Evolutionary conservation across 2,797 vertebrate genomes (phyloP).

Genomic region (Chaenodraco wilsoni): DNA sequence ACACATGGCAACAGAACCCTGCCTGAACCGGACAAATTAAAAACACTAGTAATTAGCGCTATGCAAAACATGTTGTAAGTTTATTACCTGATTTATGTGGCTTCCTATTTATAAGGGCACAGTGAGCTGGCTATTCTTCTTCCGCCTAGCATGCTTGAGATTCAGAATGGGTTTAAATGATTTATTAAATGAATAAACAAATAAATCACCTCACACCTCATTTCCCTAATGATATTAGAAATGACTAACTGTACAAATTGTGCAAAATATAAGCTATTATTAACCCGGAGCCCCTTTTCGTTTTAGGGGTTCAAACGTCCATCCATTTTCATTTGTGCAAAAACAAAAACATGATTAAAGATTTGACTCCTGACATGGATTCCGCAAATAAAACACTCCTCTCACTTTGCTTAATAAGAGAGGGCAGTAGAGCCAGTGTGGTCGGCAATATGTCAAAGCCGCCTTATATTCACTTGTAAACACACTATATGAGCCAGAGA

Average conservation of each 20-base stretch:
- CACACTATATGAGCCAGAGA: constrained; percentile 45
- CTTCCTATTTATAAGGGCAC: constrained; percentile 84
- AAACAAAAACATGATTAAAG: constrained; percentile 86
- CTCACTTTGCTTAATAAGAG: constrained; percentile 72
- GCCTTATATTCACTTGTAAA: constrained; percentile 33
- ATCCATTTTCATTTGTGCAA: constrained; percentile 84
- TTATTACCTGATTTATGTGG: constrained; percentile 88
- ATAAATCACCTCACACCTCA: constrained; percentile 86
- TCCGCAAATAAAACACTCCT: constrained; percentile 80
- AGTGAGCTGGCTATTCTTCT: constrained; percentile 80
- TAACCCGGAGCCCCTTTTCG: constrained; percentile 83
- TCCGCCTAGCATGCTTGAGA: constrained; percentile 78
- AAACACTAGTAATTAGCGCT: constrained; percentile 86
- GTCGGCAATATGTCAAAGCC: constrained; percentile 70
- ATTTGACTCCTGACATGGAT: constrained; percentile 82
- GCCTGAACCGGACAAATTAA: constrained; percentile 85
- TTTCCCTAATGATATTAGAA: constrained; percentile 89
- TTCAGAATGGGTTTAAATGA: constrained; percentile 85
- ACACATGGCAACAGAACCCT: constrained; percentile 80
- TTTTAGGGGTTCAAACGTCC: constrained; percentile 79
- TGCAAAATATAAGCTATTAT: constrained; percentile 83
- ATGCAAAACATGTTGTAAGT: constrained; percentile 86
- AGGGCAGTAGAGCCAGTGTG: constrained; percentile 55
- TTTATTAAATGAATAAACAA: constrained; percentile 88
- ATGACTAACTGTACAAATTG: constrained; percentile 87